A percentile compares a stretch with the other conserved stretches of the same genome.
These are phyloP conservation scores for Synergus gifuensis DNA, from an alignment of 2,888 invertebrate species.

Conservation along the genomic window DNA sequence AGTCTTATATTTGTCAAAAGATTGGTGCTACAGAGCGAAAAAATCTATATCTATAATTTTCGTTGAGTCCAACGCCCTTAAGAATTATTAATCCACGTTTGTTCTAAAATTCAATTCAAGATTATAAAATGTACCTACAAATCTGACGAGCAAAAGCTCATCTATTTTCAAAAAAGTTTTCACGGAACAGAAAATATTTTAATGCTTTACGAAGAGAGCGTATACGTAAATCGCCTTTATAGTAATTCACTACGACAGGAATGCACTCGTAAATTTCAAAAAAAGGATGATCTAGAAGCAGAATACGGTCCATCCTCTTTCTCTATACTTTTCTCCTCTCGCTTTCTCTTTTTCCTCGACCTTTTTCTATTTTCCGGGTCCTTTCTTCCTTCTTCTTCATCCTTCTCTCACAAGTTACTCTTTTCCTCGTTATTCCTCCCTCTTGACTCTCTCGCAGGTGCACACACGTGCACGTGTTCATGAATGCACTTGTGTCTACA, in stretches of 20 bases:
- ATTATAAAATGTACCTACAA: not conserved
- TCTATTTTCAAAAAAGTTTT: not conserved
- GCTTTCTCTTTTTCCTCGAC: constrained; percentile 38
- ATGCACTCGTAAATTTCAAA: constrained; percentile 60
- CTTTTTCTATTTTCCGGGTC: constrained; percentile 48
- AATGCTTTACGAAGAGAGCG: not conserved
- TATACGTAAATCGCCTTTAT: constrained; percentile 61
- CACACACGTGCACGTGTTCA: constrained; percentile 10
- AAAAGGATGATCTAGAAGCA: constrained; percentile 62
- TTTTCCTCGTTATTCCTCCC: not conserved
- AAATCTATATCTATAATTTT: too few relatives aligned
- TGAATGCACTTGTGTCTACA: constrained; percentile 15
- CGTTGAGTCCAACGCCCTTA: too few relatives aligned
- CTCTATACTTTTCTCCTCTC: constrained; percentile 29
- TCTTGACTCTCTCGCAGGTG: constrained; percentile 18
- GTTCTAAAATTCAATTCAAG: too few relatives aligned
- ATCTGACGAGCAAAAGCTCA: constrained; percentile 2
- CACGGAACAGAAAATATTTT: not conserved
- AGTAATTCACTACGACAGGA: constrained; percentile 63
- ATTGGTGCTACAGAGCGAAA: too few relatives aligned
- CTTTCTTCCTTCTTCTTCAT: constrained; percentile 48
- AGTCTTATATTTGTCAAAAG: too few relatives aligned
- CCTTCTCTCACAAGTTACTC: constrained; percentile 32
- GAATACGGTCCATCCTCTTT: constrained; percentile 53
- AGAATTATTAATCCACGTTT: too few relatives aligned